Percentiles rank a stretch among this genome's conserved stretches.
Evolutionary conservation across 2,113 vertebrate species (phyloP).

Genomic region (Sander vitreus): DNA sequence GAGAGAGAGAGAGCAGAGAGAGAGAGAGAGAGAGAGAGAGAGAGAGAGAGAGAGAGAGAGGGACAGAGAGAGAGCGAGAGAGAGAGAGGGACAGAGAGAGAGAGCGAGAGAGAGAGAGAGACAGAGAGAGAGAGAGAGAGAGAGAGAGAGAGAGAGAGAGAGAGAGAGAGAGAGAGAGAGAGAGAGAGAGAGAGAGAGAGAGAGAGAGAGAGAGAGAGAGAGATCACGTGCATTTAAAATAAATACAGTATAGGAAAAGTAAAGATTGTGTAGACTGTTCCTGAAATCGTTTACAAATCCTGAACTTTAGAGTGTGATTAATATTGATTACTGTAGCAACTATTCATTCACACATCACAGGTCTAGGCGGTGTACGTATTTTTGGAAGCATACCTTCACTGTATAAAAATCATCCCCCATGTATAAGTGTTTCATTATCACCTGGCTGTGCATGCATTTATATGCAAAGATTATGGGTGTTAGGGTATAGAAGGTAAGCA

Average conservation of each 20-base stretch:
- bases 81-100: no score
- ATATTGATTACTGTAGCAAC: not conserved
- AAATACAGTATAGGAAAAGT: not conserved
- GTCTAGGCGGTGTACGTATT: not conserved
- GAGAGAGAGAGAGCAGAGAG: no score
- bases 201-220: not conserved
- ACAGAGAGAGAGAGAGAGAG: no score
- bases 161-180: not conserved
- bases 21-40: no score
- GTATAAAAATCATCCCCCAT: slow-evolving; percentile 14
- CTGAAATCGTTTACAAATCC: not conserved
- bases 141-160: no score
- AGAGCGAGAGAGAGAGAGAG: no score
- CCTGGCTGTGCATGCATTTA: slow-evolving; percentile 24
- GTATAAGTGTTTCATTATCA: slow-evolving; percentile 74
- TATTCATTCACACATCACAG: slow-evolving; percentile 1
- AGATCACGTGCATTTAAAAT: not conserved
- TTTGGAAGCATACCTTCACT: not conserved
- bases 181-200: not conserved
- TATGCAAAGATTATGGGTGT: not conserved
- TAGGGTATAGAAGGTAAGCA: slow-evolving; percentile 24
- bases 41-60: no score
- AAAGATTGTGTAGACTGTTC: not conserved
- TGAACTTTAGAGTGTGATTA: not conserved
- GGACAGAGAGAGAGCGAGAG: no score